Base-by-base conservation (phyloP, 2,113 vertebrate genomes). In the Telmatochromis bifrenatus region DNA sequence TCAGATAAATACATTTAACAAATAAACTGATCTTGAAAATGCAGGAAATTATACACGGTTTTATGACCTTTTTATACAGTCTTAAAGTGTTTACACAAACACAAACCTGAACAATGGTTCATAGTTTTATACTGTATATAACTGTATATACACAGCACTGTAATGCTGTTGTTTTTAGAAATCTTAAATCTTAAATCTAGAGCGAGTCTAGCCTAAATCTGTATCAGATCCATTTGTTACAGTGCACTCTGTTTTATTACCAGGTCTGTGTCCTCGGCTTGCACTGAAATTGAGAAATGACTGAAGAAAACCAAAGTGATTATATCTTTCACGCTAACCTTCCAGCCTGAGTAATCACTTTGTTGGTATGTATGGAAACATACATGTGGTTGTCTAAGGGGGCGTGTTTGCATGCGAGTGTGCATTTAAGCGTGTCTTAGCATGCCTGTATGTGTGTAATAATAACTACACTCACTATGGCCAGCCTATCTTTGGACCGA, bases 401-500 rank as follows among this genome's bases (percentile, higher is more conserved):
- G 53, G 81, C 79, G 49, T 80, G 28, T 87, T 79, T 75, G 85
- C 37, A 83, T 15, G 33, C 8, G 53, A 82, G 35, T 91, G 82
- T 53, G 73, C 68, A 42, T 91, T 79, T 65, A 81, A 86, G 89
- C 88, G 39, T 87, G 83, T 86, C 81, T n/a, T 21, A 84, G 77
- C 86, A 84, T 90, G 90, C 70, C 80, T 60, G 35, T 55, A 21
- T 79, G 83, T 82, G 82, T 81, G 73, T 87, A 83, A 88, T 87
- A 89, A 90, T 85, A 92, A 87, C 88, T 84, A 31, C 26, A 73
- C 86, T 80, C 82, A 90, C 83, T 80, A 45, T 90, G 83, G 53
- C 45, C 75, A 15, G 13, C 58, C 79, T 89, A 87, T 90, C 87
- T 93, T 90, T 94, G 91, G 83, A 88, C 53, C 31, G 39, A 82